Evolutionary conservation across 2,797 vertebrate genomes (phyloP).

Genomic region (Meriones psammophilus): DNA sequence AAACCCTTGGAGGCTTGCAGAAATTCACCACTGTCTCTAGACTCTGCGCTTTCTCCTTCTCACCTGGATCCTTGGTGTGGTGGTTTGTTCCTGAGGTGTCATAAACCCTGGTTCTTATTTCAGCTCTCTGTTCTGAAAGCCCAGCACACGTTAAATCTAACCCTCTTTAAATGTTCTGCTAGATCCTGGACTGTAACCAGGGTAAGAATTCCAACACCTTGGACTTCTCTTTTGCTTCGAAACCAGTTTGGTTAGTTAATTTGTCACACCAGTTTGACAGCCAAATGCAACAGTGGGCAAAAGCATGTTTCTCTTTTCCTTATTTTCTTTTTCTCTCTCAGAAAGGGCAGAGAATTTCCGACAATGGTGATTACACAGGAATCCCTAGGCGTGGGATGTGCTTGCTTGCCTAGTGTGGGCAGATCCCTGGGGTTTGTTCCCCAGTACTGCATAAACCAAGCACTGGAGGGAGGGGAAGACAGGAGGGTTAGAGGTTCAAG

Average conservation of each 20-base stretch:
- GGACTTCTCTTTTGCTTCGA: slow-evolving; percentile 63
- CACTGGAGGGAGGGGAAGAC: background rate
- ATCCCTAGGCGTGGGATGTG: too few relatives aligned
- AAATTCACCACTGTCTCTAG: background rate
- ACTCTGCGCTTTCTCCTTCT: slow-evolving; percentile 40
- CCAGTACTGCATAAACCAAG: too few relatives aligned
- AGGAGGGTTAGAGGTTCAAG: background rate
- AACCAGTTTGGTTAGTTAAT: slow-evolving; percentile 82
- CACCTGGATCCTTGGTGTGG: background rate
- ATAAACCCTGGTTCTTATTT: background rate
- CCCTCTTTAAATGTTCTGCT: background rate
- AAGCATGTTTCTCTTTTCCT: background rate
- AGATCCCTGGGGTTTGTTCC: background rate
- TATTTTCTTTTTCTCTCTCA: background rate
- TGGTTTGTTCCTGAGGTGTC: slow-evolving; percentile 10
- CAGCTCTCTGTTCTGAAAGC: background rate
- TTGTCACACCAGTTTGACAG: slow-evolving; percentile 69
- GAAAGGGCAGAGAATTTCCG: background rate
- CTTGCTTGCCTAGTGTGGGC: background rate
- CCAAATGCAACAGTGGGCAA: slow-evolving; percentile 52
- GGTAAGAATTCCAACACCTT: slow-evolving; percentile 66
- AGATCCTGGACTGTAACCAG: slow-evolving; percentile 50
- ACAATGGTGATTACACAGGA: background rate
- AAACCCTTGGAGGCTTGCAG: background rate
- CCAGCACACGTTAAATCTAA: background rate